Evolutionary conservation across 2,113 vertebrate species (phyloP).

Genomic region (Pangasianodon gigas): DNA sequence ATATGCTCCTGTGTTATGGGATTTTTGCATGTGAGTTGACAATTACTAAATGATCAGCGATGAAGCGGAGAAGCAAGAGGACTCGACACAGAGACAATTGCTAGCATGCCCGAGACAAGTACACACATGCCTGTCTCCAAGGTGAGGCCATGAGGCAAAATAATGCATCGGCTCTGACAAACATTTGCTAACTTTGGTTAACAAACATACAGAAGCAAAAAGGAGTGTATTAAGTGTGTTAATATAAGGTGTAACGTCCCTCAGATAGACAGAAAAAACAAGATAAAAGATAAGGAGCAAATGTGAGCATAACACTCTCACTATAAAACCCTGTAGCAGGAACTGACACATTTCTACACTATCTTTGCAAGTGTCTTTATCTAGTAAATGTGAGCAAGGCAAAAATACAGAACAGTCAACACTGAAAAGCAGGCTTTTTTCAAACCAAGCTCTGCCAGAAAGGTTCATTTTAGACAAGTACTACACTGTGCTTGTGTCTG

Average conservation of each 20-base stretch:
- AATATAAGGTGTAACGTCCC: background rate
- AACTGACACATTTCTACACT: background rate
- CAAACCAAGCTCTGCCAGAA: background rate
- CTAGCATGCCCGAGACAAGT: background rate
- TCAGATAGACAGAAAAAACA: background rate
- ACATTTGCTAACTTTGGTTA: background rate
- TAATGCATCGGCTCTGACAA: background rate
- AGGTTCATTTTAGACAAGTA: background rate
- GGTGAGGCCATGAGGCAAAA: background rate
- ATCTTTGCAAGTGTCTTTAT: background rate
- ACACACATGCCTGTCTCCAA: background rate
- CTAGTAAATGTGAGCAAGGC: background rate
- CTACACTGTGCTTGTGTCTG: background rate
- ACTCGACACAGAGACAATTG: no score
- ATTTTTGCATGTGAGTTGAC: background rate
- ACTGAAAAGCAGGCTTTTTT: background rate
- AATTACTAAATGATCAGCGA: background rate
- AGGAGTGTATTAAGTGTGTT: no score
- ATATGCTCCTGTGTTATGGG: background rate
- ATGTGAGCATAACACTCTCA: background rate
- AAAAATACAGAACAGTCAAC: background rate
- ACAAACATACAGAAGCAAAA: background rate
- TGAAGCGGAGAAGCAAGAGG: background rate
- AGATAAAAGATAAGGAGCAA: background rate
- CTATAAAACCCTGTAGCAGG: background rate